Conservation (phyloP, 1,140 invertebrate genomes). For the Zelostemma sp. region DNA sequence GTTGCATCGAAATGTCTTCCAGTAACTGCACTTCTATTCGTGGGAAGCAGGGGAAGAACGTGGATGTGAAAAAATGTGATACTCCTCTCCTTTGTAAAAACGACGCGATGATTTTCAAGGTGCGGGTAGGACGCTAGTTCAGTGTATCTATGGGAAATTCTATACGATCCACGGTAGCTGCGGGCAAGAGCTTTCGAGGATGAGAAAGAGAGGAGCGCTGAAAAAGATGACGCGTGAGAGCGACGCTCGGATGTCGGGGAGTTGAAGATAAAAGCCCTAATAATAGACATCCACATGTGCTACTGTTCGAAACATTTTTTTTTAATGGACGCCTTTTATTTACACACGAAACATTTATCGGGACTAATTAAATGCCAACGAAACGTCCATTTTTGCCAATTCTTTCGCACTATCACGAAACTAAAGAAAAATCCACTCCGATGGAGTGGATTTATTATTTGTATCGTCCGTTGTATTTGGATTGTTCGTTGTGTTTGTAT, state of each 20-base stretch:
- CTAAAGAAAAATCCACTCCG: no score
- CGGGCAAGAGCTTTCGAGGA: background rate
- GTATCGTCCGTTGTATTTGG: no score
- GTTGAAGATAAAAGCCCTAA: background rate
- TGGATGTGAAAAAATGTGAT: background rate
- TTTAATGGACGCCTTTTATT: background rate
- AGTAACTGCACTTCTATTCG: no score
- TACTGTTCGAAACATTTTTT: background rate
- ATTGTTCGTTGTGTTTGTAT: no score
- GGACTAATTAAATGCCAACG: no score
- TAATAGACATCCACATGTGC: background rate
- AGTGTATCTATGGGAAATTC: background rate
- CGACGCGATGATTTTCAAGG: conserved; percentile 2
- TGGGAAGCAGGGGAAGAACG: background rate
- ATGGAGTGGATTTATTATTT: no score
- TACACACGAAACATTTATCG: no score
- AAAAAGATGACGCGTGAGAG: background rate
- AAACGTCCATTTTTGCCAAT: no score
- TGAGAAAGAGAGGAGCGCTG: background rate
- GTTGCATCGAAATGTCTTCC: no score
- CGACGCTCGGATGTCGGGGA: background rate
- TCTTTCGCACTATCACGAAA: no score
- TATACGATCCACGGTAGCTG: background rate
- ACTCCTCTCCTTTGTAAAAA: background rate
- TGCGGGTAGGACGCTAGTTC: background rate